These are phyloP conservation scores for Caenorhabditis auriculariae DNA, from an alignment of 2,888 invertebrate species.

Conservation along the genomic window DNA sequence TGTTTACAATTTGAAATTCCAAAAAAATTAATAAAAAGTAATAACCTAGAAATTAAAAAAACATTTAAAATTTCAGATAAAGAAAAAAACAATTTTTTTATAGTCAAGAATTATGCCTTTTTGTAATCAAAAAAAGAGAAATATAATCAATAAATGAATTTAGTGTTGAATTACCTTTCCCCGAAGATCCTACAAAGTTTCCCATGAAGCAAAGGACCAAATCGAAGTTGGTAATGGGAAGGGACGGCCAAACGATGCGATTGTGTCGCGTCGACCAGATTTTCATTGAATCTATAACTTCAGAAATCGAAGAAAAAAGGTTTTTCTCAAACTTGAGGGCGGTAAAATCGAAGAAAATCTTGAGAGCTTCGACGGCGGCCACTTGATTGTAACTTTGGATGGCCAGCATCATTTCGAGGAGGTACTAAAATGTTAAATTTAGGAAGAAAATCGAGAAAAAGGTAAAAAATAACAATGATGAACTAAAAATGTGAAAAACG, in stretches of 20 bases:
- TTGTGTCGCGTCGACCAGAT: conserved; percentile 4
- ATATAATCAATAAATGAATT: not conserved
- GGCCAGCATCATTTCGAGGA: conserved; percentile 16
- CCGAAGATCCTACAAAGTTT: conserved; percentile 25
- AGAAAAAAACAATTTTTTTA: not conserved
- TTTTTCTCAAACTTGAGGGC: conserved; percentile 21
- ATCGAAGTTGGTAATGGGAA: conserved; percentile 16
- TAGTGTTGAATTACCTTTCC: conserved; percentile 10
- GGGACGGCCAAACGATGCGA: conserved; percentile 6
- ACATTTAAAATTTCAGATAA: not conserved
- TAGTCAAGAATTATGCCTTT: not conserved
- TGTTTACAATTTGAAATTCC: too few species aligned
- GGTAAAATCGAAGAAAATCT: conserved; percentile 27
- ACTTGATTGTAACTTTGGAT: conserved; percentile 9
- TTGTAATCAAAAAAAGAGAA: not conserved
- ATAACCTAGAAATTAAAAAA: too few species aligned
- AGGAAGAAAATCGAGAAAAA: not conserved
- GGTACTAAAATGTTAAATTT: conserved; percentile 9
- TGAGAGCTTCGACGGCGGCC: conserved; percentile 17
- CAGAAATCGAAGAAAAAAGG: not conserved
- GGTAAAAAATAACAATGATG: not conserved
- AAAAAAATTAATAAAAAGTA: too few species aligned
- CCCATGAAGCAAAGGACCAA: conserved; percentile 29
- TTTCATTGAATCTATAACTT: conserved; percentile 9
- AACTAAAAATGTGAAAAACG: not conserved